Conservation (phyloP, 2,113 vertebrate species). For the Melanotaenia duboulayi region DNA sequence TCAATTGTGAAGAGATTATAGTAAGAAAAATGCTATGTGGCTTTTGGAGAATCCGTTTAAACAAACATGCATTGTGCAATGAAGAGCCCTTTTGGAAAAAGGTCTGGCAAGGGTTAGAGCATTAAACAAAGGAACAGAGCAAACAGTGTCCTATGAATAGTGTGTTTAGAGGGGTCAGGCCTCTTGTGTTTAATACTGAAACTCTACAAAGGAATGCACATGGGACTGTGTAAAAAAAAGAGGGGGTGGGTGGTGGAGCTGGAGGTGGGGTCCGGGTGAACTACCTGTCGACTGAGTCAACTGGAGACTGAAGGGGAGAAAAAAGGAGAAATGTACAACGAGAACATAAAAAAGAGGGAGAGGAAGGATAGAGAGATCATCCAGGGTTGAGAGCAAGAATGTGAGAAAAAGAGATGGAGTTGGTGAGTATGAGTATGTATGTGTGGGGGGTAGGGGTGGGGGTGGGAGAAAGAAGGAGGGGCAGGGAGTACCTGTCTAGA, state of each 20-base stretch:
- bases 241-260: slow-evolving; percentile 24
- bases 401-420: slow-evolving; percentile 49
- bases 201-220: slow-evolving; percentile 79
- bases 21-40: slow-evolving; percentile 4
- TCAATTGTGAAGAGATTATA: slow-evolving; percentile 2
- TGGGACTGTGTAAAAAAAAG: slow-evolving; percentile 54
- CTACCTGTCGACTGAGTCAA: slow-evolving; percentile 60
- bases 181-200: slow-evolving; percentile 77
- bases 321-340: slow-evolving; percentile 41
- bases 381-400: slow-evolving; percentile 31
- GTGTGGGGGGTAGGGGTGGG: slow-evolving; percentile 23
- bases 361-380: slow-evolving; percentile 23
- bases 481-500: slow-evolving; percentile 77
- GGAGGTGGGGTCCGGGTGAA: slow-evolving; percentile 41
- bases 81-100: slow-evolving; percentile 32
- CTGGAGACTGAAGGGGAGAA: slow-evolving; percentile 48
- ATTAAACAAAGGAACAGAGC: slow-evolving; percentile 55
- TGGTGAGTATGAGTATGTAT: slow-evolving; percentile 2
- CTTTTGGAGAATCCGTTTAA: slow-evolving; percentile 36
- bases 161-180: slow-evolving; percentile 47
- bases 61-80: slow-evolving; percentile 30
- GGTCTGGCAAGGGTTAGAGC: slow-evolving; percentile 47
- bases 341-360: slow-evolving; percentile 22
- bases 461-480: slow-evolving; percentile 65
- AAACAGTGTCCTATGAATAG: slow-evolving; percentile 56